Base-by-base conservation (phyloP, 2,113 vertebrate species). In the Anolis carolinensis region DNA sequence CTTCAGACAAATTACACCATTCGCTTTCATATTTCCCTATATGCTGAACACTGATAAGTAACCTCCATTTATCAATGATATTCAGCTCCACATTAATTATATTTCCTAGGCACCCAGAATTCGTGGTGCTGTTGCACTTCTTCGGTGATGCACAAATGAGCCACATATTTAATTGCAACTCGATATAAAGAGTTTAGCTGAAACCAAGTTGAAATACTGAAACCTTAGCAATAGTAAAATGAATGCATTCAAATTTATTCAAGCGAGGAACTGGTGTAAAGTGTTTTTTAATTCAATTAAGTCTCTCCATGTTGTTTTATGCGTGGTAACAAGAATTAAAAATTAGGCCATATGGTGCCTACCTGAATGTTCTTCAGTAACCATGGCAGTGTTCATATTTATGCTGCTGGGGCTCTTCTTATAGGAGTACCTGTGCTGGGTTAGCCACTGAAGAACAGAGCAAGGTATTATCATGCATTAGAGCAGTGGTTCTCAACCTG, bases 1-100 rank as follows among this genome's bases (percentile, higher is more conserved):
- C 83, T 93, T 92, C 81, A 92, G 89, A 91, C 88, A 93, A 93
- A 94, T 94, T 90, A 67, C 30, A 86, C 82, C 85, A 85, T 76
- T 92, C 62, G 48, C 21, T 93, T 95, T 93, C 80, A 89, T 90
- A 89, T 90, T 94, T 89, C 30, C 55, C 44, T 96, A 84, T 88
- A 89, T 93, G 93, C 79, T 75, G 89, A 93, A 91, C 77, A 81
- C 85, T 88, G 91, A 93, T 94, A 96, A 95, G 82, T 89, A 92
- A 75, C 83, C 70, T 87, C 82, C 73, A 90, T 92, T 95, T 96
- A 95, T 95, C 92, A 95, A 79, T 90, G 77, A 92, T 93, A 92
- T 81, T 83, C 88, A 94, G 84, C 80, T 92, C 92, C 78, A 85
- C 39, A 75, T 88, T 79, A 95, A 94, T 93, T 93, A 87, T 89